Evolutionary conservation across 2,113 vertebrate species (phyloP).

Genomic region (Osmerus eperlanus): DNA sequence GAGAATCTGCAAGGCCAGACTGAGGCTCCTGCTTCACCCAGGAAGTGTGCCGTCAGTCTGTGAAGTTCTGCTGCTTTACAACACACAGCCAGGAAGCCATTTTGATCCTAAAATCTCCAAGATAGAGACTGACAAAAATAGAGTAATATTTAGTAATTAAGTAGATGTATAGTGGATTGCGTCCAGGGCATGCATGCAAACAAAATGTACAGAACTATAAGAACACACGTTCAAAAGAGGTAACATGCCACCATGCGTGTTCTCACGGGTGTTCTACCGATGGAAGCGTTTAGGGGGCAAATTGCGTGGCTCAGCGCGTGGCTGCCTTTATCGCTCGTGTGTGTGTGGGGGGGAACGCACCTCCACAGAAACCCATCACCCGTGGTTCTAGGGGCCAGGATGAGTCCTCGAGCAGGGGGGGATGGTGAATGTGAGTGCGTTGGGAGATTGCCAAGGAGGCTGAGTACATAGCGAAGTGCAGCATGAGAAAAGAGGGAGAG

Average conservation of each 20-base stretch:
- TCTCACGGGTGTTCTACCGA: too few relatives aligned
- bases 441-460: neutral
- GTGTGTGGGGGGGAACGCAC: too few relatives aligned
- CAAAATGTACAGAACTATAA: neutral
- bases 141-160: neutral
- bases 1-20: slow-evolving; percentile 48
- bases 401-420: too few relatives aligned
- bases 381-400: too few relatives aligned
- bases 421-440: neutral
- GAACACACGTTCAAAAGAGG: neutral
- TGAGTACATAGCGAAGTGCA: slow-evolving; percentile 13
- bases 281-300: too few relatives aligned
- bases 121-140: neutral
- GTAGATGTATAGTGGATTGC: too few relatives aligned
- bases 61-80: slow-evolving; percentile 28
- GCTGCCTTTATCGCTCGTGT: too few relatives aligned
- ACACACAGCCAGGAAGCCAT: slow-evolving; percentile 7
- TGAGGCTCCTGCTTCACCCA: slow-evolving; percentile 39
- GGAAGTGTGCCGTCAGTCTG: slow-evolving; percentile 37
- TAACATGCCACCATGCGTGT: neutral
- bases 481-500: neutral
- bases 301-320: too few relatives aligned
- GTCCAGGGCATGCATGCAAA: neutral
- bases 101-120: slow-evolving; percentile 11
- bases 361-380: too few relatives aligned